These are phyloP conservation scores for Phrixothrix hirtus DNA, from an alignment of 2,888 invertebrate genomes.

Conservation along the genomic window DNA sequence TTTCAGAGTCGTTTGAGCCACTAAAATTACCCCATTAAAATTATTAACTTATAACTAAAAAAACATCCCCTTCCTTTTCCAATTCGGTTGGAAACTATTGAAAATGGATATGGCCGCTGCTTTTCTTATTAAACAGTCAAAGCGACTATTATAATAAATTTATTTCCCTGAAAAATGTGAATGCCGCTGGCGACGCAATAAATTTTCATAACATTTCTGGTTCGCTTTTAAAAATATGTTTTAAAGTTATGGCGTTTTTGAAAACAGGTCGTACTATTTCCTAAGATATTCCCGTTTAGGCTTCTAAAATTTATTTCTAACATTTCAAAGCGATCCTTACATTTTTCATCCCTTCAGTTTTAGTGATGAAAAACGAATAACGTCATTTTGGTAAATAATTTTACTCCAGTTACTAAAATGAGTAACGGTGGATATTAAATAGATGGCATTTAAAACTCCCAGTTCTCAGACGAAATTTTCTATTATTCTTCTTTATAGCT, in stretches of 20 bases:
- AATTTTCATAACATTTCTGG: conserved; percentile 41
- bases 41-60: no score
- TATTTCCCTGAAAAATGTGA: conserved; percentile 40
- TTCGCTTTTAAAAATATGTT: conserved; percentile 43
- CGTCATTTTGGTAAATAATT: not conserved
- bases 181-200: conserved; percentile 39
- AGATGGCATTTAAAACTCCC: not conserved
- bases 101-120: no score
- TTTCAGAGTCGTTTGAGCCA: no score
- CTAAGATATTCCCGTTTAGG: conserved; percentile 23
- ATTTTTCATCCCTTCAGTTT: conserved; percentile 13
- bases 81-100: no score
- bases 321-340: conserved; percentile 13
- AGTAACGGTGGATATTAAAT: not conserved
- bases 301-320: conserved; percentile 20
- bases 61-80: no score
- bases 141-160: conserved; percentile 35
- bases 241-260: conserved; percentile 41
- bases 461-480: not conserved
- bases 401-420: not conserved
- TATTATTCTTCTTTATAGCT: not conserved
- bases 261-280: conserved; percentile 29
- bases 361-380: conserved; percentile 16
- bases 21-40: no score
- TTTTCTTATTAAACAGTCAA: conserved; percentile 24